Percentiles rank a stretch among this genome's conserved stretches.
Evolutionary conservation across 1,140 invertebrate species (phyloP).

Genomic region (Aleiodes sp.): DNA sequence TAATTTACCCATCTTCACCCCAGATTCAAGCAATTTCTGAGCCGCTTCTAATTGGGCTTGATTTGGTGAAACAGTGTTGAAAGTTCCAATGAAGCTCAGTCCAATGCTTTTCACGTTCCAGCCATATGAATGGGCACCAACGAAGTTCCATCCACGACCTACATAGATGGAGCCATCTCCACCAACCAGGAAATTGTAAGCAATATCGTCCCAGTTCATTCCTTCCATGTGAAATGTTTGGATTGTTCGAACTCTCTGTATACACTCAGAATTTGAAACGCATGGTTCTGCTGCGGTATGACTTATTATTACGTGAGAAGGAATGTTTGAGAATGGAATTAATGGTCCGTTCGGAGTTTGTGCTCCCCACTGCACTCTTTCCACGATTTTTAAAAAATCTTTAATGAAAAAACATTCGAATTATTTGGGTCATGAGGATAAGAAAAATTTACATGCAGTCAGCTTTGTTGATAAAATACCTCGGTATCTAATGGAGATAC

Average conservation of each 20-base stretch:
- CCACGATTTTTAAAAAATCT: conserved; percentile 63
- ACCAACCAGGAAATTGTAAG: conserved; percentile 81
- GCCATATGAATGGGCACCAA: conserved; percentile 77
- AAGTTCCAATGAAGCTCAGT: conserved; percentile 75
- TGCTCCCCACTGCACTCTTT: conserved; percentile 72
- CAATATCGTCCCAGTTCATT: conserved; percentile 73
- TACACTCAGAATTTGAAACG: conserved; percentile 64
- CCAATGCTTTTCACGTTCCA: conserved; percentile 78
- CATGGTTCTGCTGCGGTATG: conserved; percentile 72
- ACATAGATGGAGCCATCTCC: conserved; percentile 80
- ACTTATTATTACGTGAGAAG: conserved; percentile 81
- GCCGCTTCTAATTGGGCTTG: conserved; percentile 69
- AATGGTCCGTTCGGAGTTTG: conserved; percentile 63
- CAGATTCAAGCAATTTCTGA: conserved; percentile 71
- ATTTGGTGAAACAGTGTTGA: conserved; percentile 63
- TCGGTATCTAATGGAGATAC: too few relatives aligned
- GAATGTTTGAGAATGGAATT: conserved; percentile 63
- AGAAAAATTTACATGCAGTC: too few relatives aligned
- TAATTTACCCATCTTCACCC: conserved; percentile 71
- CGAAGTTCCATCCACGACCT: conserved; percentile 77
- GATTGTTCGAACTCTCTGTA: conserved; percentile 67
- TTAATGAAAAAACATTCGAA: too few relatives aligned
- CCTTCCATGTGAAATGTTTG: conserved; percentile 80
- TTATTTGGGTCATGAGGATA: too few relatives aligned
- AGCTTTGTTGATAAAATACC: too few relatives aligned